phyloP scores from a whole-genome alignment of 1,140 invertebrate species.

The Rhagoletis zephyria region DNA sequence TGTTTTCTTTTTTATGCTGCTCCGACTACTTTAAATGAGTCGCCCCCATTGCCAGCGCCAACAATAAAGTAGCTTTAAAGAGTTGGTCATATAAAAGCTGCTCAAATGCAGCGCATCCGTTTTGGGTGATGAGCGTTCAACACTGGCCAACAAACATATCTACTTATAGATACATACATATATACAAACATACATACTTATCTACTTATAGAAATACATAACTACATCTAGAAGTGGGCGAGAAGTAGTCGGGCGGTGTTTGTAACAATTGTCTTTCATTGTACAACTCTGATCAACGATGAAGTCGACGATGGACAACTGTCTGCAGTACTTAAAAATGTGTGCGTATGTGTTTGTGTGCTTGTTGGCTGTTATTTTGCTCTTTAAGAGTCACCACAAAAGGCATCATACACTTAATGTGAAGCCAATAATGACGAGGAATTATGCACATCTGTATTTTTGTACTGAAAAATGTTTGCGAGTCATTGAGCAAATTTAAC shows the following conservation, averaged over 20 bases:
- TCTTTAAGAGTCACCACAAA: slow-evolving; percentile 16
- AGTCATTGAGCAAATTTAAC: slow-evolving; percentile 44
- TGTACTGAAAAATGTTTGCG: background rate
- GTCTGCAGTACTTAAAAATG: background rate
- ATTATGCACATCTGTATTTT: background rate
- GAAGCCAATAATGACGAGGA: background rate
- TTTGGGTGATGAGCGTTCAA: slow-evolving; percentile 19
- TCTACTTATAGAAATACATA: too few species aligned
- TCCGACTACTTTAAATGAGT: slow-evolving; percentile 24
- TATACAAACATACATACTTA: too few species aligned
- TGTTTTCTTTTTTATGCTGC: background rate
- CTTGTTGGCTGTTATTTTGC: background rate
- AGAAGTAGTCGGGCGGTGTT: background rate
- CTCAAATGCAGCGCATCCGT: background rate
- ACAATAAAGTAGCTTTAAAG: background rate
- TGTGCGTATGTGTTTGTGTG: background rate
- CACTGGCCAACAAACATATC: background rate
- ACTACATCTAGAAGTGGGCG: background rate
- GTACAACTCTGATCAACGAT: background rate
- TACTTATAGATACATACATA: background rate
- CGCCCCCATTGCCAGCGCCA: background rate
- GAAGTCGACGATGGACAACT: slow-evolving; percentile 9
- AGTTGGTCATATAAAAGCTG: background rate
- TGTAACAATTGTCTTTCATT: background rate
- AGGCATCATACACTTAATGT: background rate